Percentiles rank a stretch among this genome's conserved stretches.
Conservation (phyloP, 2,113 vertebrate species). For the Hemibates koningsi region DNA sequence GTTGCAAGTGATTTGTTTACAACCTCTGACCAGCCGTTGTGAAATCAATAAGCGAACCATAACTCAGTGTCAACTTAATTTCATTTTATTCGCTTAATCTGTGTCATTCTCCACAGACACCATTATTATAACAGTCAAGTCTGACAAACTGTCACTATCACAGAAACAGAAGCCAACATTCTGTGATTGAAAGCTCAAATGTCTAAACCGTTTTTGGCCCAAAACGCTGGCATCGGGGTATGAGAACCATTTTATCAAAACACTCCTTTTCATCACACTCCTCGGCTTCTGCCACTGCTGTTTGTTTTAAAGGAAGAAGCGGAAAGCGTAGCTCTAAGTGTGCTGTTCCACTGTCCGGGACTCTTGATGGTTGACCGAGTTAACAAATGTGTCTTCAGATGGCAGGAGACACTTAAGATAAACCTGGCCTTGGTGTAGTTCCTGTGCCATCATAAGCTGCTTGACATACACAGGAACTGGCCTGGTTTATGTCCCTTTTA, state of each 20-base stretch:
- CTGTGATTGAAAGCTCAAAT: not conserved
- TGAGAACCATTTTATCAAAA: not conserved
- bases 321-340: constrained; percentile 5
- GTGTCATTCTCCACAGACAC: not conserved
- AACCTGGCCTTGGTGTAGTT: constrained; percentile 18
- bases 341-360: not conserved
- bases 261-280: not conserved
- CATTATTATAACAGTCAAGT: not conserved
- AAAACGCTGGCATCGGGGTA: not conserved
- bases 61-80: not conserved
- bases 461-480: constrained; percentile 22
- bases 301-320: constrained; percentile 18
- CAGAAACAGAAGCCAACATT: not conserved
- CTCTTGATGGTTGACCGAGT: constrained; percentile 38
- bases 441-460: constrained; percentile 1
- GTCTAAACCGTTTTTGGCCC: not conserved
- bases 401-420: constrained; percentile 51
- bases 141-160: not conserved
- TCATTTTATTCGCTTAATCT: not conserved
- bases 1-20: not conserved
- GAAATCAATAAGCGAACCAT: not conserved
- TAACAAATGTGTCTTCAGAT: constrained; percentile 34
- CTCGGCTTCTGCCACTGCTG: not conserved
- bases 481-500: constrained; percentile 35
- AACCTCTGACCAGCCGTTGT: not conserved